Base-by-base conservation (phyloP, 2,888 invertebrate genomes). In the Neoascia interrupta region DNA sequence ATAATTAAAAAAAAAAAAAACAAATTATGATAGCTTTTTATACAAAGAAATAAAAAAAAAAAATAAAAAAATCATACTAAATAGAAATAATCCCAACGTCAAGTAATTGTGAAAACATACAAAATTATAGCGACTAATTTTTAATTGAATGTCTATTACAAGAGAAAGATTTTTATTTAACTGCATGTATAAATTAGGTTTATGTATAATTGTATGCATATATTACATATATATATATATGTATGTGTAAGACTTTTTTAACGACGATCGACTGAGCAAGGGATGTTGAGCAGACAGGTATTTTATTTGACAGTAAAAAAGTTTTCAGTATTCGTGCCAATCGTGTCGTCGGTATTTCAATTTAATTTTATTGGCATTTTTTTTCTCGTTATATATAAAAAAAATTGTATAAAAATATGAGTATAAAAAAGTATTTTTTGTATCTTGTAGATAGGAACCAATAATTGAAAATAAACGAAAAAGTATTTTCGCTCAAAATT, bases 51-150 rank as follows among this genome's bases (percentile, higher is more conserved):
- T 72, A 56, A 61, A 58, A 53, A 37, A 58, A 28, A 58, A 58
- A 51, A 13, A 43, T 16, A 26, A 34, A 16, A 36, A 60, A 79
- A 61, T 66, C 66, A 66, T 66, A 79, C 79, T 72, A 79, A 47
- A 79, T 73, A 79, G 66, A 73, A 79, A 73, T 79, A 79, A 79
- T 79, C 79, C 79, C 79, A 79, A 73, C 79, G 79, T 79, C 73
- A 73, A 79, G 73, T 79, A 66, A 79, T 79, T 73, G 79, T 79
- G 66, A 79, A 79, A 73, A 56, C 73, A 47, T 63, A 58, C 41
- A 70, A 43, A 58, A 56, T 37, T 60, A 66, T 66, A 68, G 64
- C 53, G 64, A 76, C 54, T 73, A 73, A 61, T 54, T 72, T 66
- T 43, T 43, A 56, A 73, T 60, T 73, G 31, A 73, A 56, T 79